Evolutionary conservation across 2,113 vertebrate species (phyloP).

Genomic region (Burhinus oedicnemus): DNA sequence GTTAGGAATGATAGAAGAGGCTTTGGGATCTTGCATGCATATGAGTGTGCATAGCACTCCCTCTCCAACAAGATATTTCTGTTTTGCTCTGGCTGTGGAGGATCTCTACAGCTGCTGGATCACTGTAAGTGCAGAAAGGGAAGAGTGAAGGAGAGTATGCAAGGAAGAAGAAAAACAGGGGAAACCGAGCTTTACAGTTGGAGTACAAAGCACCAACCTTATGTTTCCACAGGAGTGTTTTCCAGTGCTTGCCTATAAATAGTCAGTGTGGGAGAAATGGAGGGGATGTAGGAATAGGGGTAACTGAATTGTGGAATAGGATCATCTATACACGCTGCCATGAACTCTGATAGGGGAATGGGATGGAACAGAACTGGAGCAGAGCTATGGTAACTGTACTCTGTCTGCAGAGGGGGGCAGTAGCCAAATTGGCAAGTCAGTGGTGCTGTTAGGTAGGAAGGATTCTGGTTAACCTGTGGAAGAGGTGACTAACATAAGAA

Average conservation of each 20-base stretch:
- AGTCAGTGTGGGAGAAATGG: background rate
- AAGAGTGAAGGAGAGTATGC: background rate
- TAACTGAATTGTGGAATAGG: background rate
- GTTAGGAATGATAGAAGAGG: background rate
- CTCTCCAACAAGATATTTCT: background rate
- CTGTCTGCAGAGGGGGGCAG: background rate
- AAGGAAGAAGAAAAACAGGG: background rate
- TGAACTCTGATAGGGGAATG: background rate
- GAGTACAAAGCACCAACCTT: background rate
- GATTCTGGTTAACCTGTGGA: background rate
- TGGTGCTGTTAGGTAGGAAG: background rate
- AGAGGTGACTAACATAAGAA: background rate
- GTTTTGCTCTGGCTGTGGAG: background rate
- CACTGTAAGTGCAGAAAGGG: background rate
- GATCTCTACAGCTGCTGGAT: background rate
- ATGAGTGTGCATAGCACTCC: background rate
- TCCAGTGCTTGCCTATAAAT: background rate
- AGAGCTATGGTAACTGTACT: background rate
- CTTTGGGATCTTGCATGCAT: background rate
- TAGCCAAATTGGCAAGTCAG: background rate
- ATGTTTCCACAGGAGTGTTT: background rate
- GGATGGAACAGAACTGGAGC: background rate
- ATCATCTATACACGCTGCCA: background rate
- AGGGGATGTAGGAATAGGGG: background rate
- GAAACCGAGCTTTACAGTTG: background rate